phyloP scores from a whole-genome alignment of 2,113 vertebrate species.

The Phyllopteryx taeniolatus region DNA sequence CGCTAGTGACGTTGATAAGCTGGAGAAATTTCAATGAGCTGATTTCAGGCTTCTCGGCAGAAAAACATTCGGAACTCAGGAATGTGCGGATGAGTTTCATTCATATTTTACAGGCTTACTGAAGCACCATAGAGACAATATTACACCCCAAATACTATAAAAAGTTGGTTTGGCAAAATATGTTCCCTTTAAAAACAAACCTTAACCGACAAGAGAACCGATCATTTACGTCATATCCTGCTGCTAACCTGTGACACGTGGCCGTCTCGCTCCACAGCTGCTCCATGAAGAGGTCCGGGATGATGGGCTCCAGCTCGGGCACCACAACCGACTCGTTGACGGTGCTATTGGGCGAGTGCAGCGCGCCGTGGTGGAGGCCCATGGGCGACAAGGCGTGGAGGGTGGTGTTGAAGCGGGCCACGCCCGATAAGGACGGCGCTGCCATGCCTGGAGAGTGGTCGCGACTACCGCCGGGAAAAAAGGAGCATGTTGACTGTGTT shows the following conservation, averaged over 20 bases:
- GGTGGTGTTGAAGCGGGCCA: slow-evolving; percentile 89
- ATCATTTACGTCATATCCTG: not conserved
- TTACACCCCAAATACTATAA: too few species aligned
- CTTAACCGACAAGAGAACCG: not conserved
- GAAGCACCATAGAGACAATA: too few species aligned
- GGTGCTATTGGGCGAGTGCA: slow-evolving; percentile 80
- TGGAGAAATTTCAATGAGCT: too few species aligned
- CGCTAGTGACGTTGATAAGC: too few species aligned
- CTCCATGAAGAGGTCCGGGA: slow-evolving; percentile 93
- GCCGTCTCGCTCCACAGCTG: slow-evolving; percentile 88
- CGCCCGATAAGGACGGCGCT: slow-evolving; percentile 85
- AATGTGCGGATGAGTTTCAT: too few species aligned
- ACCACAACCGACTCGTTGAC: slow-evolving; percentile 77
- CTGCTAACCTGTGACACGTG: slow-evolving; percentile 71
- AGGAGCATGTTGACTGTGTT: not conserved
- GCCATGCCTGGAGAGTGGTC: slow-evolving; percentile 95
- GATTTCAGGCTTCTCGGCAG: too few species aligned
- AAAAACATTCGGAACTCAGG: too few species aligned
- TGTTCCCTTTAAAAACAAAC: not conserved
- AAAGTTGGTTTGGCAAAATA: too few species aligned
- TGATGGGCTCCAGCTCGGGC: slow-evolving; percentile 87
- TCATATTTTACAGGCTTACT: too few species aligned
- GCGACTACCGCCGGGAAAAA: slow-evolving; percentile 61
- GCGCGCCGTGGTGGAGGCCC: slow-evolving; percentile 73
- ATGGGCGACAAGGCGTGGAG: slow-evolving; percentile 77